These are phyloP conservation scores for Cynodonichthys magdalenae DNA, from an alignment of 2,797 vertebrate species.

Conservation along the genomic window DNA sequence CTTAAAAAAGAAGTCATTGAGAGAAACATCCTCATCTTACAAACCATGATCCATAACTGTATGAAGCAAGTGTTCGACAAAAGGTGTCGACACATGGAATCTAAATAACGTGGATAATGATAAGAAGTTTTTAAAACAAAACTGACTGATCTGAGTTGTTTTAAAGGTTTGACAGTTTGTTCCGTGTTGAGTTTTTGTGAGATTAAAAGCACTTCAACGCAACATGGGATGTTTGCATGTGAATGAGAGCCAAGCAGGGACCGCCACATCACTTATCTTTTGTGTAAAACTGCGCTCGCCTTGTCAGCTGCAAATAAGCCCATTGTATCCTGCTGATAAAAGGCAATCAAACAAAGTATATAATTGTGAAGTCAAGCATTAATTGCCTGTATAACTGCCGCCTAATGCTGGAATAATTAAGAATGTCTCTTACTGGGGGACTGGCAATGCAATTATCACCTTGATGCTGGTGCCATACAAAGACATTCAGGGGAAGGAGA, in stretches of 20 bases:
- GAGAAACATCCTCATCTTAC: constrained; percentile 42
- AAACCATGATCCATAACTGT: constrained; percentile 3
- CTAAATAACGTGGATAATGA: constrained; percentile 38
- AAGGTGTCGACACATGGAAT: constrained; percentile 55
- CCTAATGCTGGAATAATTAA: constrained; percentile 80
- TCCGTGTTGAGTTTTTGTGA: constrained; percentile 30
- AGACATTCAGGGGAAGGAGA: constrained; percentile 66
- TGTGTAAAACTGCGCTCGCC: constrained; percentile 61
- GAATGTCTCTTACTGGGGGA: constrained; percentile 75
- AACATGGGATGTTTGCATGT: constrained; percentile 66
- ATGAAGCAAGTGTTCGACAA: constrained; percentile 41
- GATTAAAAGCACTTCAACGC: constrained; percentile 65
- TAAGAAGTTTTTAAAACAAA: constrained; percentile 5
- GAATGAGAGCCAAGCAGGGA: constrained; percentile 60
- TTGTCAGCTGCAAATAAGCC: constrained; percentile 69
- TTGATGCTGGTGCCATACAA: constrained; percentile 75
- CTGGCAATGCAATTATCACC: constrained; percentile 79
- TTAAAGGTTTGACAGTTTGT: constrained; percentile 49
- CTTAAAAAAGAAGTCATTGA: constrained; percentile 18
- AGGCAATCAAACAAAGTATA: constrained; percentile 81
- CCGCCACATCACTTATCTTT: constrained; percentile 72
- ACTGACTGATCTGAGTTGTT: constrained; percentile 34
- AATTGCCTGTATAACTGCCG: constrained; percentile 78
- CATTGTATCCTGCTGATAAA: constrained; percentile 74
- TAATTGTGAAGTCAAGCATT: constrained; percentile 80